Evolutionary conservation across 2,797 vertebrate species (phyloP).

Genomic region (Catamblyrhynchus diadema): DNA sequence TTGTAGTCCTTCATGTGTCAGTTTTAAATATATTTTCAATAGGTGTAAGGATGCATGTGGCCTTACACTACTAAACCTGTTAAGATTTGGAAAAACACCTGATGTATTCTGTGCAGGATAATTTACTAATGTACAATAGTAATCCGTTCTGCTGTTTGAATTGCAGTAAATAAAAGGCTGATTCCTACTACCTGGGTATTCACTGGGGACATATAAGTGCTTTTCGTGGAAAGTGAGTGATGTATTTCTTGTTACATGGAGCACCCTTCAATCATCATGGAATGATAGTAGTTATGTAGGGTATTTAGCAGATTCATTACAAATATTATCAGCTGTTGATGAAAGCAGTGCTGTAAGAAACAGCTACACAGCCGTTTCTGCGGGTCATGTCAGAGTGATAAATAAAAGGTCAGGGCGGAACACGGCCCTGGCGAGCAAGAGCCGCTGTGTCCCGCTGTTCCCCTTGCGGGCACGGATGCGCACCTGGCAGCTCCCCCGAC

Average conservation of each 20-base stretch:
- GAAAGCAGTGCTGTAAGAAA: not conserved
- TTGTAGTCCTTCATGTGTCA: not conserved
- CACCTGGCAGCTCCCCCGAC: conserved; percentile 62
- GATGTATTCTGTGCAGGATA: not conserved
- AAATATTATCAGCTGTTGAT: not conserved
- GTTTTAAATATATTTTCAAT: not conserved
- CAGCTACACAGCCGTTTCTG: not conserved
- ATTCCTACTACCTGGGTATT: not conserved
- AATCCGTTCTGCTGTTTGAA: not conserved
- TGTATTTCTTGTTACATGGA: not conserved
- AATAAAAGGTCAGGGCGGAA: conserved; percentile 28
- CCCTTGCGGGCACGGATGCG: conserved; percentile 48
- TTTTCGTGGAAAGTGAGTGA: not conserved
- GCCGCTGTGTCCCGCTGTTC: not conserved
- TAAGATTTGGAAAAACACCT: not conserved
- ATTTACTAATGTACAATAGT: not conserved
- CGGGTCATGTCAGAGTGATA: not conserved
- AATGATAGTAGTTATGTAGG: not conserved
- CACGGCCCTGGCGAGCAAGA: not conserved
- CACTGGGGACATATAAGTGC: not conserved
- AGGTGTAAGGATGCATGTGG: not conserved
- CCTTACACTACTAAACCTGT: not conserved
- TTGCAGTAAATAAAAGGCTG: not conserved
- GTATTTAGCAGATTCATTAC: not conserved
- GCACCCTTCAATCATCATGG: not conserved